Conservation (phyloP, 1,140 invertebrate genomes). For the Drosophila baimaii region DNA sequence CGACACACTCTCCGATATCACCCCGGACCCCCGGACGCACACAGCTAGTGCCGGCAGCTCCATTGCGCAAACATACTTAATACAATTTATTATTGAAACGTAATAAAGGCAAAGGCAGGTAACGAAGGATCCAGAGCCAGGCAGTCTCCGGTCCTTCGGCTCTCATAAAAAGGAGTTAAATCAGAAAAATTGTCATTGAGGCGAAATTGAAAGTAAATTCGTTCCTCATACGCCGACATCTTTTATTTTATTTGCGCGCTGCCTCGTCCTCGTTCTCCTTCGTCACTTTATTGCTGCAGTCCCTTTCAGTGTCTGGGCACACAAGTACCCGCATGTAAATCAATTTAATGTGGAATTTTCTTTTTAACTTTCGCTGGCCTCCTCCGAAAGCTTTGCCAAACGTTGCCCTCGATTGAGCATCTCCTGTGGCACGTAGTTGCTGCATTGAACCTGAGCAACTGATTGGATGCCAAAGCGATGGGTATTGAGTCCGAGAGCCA, state of each 20-base stretch:
- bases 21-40: background rate
- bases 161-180: slow-evolving; percentile 65
- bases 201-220: slow-evolving; percentile 63
- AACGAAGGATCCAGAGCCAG: slow-evolving; percentile 26
- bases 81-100: slow-evolving; percentile 68
- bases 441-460: slow-evolving; percentile 21
- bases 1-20: slow-evolving; percentile 15
- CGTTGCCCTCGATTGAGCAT: slow-evolving; percentile 5
- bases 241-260: slow-evolving; percentile 12
- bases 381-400: slow-evolving; percentile 3
- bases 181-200: slow-evolving; percentile 55
- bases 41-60: slow-evolving; percentile 17
- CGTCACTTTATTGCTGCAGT: slow-evolving; percentile 43
- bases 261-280: slow-evolving; percentile 8
- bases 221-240: slow-evolving; percentile 21
- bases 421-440: slow-evolving; percentile 20
- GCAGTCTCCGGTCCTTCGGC: slow-evolving; percentile 1
- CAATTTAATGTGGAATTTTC: slow-evolving; percentile 57
- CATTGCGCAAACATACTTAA: slow-evolving; percentile 52
- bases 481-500: background rate
- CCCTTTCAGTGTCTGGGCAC: slow-evolving; percentile 10
- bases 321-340: slow-evolving; percentile 61
- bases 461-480: slow-evolving; percentile 11
- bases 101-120: slow-evolving; percentile 49
- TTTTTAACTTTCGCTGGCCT: slow-evolving; percentile 36